A percentile compares a stretch with the other conserved stretches of the same genome.
These are phyloP conservation scores for Chinchilla lanigera DNA, from an alignment of 2,113 vertebrate species.

Conservation along the genomic window DNA sequence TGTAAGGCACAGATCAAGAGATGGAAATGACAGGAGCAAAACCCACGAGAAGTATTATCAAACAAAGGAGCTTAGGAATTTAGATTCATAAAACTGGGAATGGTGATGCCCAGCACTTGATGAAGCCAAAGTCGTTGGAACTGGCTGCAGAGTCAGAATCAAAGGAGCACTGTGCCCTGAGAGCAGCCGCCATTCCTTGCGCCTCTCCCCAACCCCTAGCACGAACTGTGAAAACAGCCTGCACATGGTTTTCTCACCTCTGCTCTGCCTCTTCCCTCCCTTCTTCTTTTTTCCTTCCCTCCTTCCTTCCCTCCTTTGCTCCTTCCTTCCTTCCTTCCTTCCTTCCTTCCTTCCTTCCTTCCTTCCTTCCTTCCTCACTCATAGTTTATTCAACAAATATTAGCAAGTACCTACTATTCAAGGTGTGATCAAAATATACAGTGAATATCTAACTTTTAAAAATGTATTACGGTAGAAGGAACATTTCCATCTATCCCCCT, in stretches of 20 bases:
- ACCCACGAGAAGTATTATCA: background rate
- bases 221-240: background rate
- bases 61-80: background rate
- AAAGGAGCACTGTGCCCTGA: background rate
- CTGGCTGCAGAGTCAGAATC: background rate
- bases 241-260: background rate
- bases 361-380: background rate
- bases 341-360: background rate
- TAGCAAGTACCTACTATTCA: background rate
- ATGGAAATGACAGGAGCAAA: background rate
- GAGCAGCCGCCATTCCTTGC: no score
- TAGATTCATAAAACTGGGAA: background rate
- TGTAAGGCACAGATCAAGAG: background rate
- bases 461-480: background rate
- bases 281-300: background rate
- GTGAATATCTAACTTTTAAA: background rate
- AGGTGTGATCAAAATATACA: background rate
- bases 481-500: background rate
- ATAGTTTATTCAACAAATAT: background rate
- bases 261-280: background rate
- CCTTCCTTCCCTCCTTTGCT: background rate
- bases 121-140: background rate
- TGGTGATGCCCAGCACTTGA: fast-evolving
- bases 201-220: background rate
- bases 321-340: background rate